Evolutionary conservation across 2,888 invertebrate species (phyloP).

Genomic region (Apeira syringaria): DNA sequence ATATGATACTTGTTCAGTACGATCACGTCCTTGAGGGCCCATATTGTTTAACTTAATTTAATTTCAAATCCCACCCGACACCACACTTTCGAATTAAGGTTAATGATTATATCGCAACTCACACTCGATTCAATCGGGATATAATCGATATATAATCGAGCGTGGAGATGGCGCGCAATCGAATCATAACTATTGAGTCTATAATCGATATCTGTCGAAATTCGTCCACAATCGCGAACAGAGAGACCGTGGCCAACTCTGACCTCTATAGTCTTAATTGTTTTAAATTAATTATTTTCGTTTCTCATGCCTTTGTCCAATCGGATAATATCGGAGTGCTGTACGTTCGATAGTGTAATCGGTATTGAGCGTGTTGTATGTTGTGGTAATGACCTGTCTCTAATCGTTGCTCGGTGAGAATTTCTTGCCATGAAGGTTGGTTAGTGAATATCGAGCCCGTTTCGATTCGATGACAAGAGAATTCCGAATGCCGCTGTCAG

Average conservation of each 20-base stretch:
- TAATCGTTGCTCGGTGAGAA: constrained; percentile 12
- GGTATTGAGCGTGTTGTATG: constrained; percentile 11
- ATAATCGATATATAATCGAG: constrained; percentile 18
- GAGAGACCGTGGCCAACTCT: constrained; percentile 13
- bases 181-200: constrained; percentile 20
- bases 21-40: constrained; percentile 1
- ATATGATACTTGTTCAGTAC: too few species aligned
- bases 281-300: constrained; percentile 7
- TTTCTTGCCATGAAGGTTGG: constrained; percentile 10
- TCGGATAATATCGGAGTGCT: constrained; percentile 1
- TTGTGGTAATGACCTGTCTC: constrained; percentile 12
- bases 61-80: constrained; percentile 1
- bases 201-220: constrained; percentile 25
- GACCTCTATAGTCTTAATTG: constrained; percentile 19
- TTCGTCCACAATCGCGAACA: constrained; percentile 18
- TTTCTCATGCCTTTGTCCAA: constrained; percentile 14
- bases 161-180: constrained; percentile 15
- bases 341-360: constrained; percentile 10
- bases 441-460: background rate
- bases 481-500: too few species aligned
- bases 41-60: background rate
- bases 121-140: constrained; percentile 14
- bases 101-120: constrained; percentile 15
- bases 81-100: constrained; percentile 9
- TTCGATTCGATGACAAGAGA: background rate